Percentiles rank a stretch among this genome's conserved stretches.
phyloP scores from a whole-genome alignment of 2,888 invertebrate genomes.

The Drosophila trichaetosa region DNA sequence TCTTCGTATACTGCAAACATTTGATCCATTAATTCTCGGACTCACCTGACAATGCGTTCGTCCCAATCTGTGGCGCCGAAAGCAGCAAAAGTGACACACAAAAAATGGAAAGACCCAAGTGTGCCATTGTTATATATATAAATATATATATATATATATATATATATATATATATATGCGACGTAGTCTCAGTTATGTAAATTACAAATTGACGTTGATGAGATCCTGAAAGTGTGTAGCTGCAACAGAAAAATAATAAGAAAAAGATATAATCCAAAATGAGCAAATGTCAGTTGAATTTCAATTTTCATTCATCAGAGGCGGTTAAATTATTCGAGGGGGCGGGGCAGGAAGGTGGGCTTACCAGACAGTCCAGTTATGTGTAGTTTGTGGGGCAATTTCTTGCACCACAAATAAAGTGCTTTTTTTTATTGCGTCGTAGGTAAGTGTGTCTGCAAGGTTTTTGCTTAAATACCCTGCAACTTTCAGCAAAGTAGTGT shows the following conservation, averaged over 20 bases:
- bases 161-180: slow-evolving; percentile 9
- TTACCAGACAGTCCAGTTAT: slow-evolving; percentile 50
- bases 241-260: slow-evolving; percentile 17
- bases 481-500: not conserved
- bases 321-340: not conserved
- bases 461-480: slow-evolving; percentile 39
- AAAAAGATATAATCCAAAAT: slow-evolving; percentile 15
- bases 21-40: slow-evolving; percentile 21
- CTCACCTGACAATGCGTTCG: slow-evolving; percentile 49
- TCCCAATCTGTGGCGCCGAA: not conserved
- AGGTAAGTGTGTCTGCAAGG: slow-evolving; percentile 43
- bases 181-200: slow-evolving; percentile 33
- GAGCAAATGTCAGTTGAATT: slow-evolving; percentile 40
- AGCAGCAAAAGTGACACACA: slow-evolving; percentile 21
- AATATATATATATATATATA: slow-evolving; percentile 7
- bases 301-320: slow-evolving; percentile 24
- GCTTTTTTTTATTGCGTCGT: slow-evolving; percentile 47
- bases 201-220: slow-evolving; percentile 46
- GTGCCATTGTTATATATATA: slow-evolving; percentile 28
- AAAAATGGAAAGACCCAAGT: slow-evolving; percentile 7
- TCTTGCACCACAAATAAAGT: slow-evolving; percentile 34
- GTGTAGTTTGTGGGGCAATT: slow-evolving; percentile 32
- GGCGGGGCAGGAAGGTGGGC: not conserved
- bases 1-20: slow-evolving; percentile 3
- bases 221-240: slow-evolving; percentile 55